These are phyloP conservation scores for Sinocyclocheilus maitianheensis DNA, from an alignment of 2,113 vertebrate species.

Conservation along the genomic window DNA sequence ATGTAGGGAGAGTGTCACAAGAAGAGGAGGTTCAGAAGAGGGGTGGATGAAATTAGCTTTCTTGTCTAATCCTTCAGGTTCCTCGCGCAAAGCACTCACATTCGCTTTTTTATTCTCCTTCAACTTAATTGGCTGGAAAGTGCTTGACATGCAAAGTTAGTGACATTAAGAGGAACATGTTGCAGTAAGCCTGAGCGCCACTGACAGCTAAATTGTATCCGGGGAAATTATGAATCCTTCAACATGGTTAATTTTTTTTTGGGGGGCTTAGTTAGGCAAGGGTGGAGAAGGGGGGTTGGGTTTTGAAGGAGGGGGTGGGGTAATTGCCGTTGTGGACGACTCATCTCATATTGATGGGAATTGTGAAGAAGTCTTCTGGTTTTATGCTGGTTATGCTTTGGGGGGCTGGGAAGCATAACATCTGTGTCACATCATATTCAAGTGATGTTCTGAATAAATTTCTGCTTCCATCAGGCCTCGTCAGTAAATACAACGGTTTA, in stretches of 20 bases:
- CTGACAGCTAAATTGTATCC: slow-evolving; percentile 99
- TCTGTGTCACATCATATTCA: slow-evolving; percentile 1
- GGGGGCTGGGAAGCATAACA: slow-evolving; percentile 35
- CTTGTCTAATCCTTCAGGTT: slow-evolving; percentile 99
- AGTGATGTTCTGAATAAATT: neutral
- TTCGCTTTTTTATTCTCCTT: slow-evolving; percentile 74
- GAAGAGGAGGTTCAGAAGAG: slow-evolving; percentile 50
- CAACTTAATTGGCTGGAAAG: slow-evolving; percentile 99
- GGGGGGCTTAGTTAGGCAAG: slow-evolving; percentile 47
- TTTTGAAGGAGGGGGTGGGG: slow-evolving; percentile 77
- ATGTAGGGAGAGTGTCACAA: slow-evolving; percentile 32
- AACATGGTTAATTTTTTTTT: slow-evolving; percentile 94
- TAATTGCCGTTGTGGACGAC: slow-evolving; percentile 91
- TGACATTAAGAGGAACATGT: slow-evolving; percentile 92
- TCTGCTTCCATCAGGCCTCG: neutral
- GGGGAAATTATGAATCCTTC: slow-evolving; percentile 99
- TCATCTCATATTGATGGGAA: slow-evolving; percentile 85
- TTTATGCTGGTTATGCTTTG: slow-evolving; percentile 52
- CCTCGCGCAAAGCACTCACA: slow-evolving; percentile 87
- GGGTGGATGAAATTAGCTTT: slow-evolving; percentile 94
- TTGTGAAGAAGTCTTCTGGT: slow-evolving; percentile 63
- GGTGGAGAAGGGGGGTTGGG: slow-evolving; percentile 46
- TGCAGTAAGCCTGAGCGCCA: slow-evolving; percentile 97
- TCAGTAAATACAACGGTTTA: neutral
- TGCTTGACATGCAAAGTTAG: slow-evolving; percentile 99